Evolutionary conservation across 2,113 vertebrate genomes (phyloP).

Genomic region (Plectropomus leopardus): DNA sequence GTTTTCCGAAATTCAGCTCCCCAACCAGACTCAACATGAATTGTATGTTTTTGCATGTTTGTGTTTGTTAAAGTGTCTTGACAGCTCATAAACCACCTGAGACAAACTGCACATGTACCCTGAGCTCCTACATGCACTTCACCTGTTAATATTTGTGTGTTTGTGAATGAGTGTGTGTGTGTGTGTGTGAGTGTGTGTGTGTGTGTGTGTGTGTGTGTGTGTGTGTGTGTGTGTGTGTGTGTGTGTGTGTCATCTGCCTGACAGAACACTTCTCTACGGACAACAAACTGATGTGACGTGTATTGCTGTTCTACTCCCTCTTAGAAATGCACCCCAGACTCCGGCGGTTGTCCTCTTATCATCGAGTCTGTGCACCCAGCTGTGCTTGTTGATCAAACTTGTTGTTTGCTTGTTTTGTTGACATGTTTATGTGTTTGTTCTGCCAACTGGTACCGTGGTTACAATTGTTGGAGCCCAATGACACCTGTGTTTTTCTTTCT

Average conservation of each 20-base stretch:
- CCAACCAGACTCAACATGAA: neutral
- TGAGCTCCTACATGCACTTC: slow-evolving; percentile 13
- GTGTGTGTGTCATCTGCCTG: slow-evolving; percentile 28
- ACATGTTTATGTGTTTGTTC: slow-evolving; percentile 53
- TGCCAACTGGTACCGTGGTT: slow-evolving; percentile 16
- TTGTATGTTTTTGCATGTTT: neutral
- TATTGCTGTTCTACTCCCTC: slow-evolving; percentile 42
- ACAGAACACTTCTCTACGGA: slow-evolving; percentile 36
- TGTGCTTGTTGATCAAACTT: slow-evolving; percentile 54
- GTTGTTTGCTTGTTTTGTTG: slow-evolving; percentile 55
- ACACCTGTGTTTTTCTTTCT: slow-evolving; percentile 16
- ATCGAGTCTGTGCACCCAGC: slow-evolving; percentile 32
- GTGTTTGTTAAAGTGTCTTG: slow-evolving; percentile 11
- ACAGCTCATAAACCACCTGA: slow-evolving; percentile 41
- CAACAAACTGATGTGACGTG: slow-evolving; percentile 42
- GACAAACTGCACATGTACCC: slow-evolving; percentile 9
- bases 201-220: slow-evolving; percentile 26
- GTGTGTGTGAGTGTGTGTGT: no score
- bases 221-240: slow-evolving; percentile 28
- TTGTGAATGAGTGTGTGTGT: slow-evolving; percentile 18
- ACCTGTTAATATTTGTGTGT: slow-evolving; percentile 35
- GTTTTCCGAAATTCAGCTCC: neutral
- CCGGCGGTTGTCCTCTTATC: slow-evolving; percentile 43
- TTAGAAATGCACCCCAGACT: slow-evolving; percentile 40
- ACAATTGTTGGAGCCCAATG: slow-evolving; percentile 12